Conservation (phyloP, 2,113 vertebrate species). For the Chaetura pelagica region DNA sequence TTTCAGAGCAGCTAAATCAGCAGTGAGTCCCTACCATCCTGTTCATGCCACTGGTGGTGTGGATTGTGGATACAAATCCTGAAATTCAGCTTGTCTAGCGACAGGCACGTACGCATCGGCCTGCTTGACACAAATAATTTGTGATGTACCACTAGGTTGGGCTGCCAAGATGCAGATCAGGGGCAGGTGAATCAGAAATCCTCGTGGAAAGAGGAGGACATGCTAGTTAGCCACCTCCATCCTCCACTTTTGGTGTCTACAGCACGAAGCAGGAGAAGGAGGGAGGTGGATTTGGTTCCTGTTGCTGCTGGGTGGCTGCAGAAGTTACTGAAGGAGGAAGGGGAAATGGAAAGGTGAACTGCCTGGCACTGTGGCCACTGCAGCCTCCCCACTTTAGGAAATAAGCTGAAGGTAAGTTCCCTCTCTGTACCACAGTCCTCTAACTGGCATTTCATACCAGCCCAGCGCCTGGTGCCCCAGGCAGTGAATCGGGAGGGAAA, state of each 20-base stretch:
- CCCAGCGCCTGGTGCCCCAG: neutral
- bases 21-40: neutral
- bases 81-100: neutral
- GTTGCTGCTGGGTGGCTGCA: neutral
- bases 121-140: neutral
- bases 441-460: neutral
- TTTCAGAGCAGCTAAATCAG: neutral
- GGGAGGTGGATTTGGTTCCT: neutral
- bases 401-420: neutral
- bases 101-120: accelerated
- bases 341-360: neutral
- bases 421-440: neutral
- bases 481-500: neutral
- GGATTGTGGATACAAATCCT: neutral
- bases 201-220: accelerated
- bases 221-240: neutral
- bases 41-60: neutral
- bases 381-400: neutral
- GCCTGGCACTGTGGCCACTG: accelerated
- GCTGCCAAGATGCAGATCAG: neutral
- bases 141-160: neutral
- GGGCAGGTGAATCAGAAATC: neutral
- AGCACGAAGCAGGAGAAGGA: neutral
- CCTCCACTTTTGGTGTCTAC: neutral
- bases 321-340: neutral